Conservation (phyloP, 2,888 invertebrate species). For the Fabriciana adippe region DNA sequence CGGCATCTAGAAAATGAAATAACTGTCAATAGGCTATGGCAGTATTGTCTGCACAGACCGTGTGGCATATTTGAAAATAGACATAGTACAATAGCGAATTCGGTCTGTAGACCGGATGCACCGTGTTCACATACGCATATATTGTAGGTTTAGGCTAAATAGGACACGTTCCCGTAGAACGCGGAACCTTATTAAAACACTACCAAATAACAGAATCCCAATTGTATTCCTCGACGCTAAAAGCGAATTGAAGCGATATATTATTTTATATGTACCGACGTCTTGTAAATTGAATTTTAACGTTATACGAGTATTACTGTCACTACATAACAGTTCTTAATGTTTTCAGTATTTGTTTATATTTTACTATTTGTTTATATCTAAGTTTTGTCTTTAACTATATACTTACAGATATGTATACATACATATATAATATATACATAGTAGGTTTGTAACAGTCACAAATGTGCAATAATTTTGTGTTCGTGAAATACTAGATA, state of each 20-base stretch:
- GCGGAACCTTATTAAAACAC: constrained; percentile 22
- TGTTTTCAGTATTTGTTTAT: too few species aligned
- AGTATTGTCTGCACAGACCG: constrained; percentile 41
- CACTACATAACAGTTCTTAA: too few species aligned
- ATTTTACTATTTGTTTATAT: too few species aligned
- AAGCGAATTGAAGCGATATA: neutral
- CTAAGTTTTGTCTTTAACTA: too few species aligned
- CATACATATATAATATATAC: too few species aligned
- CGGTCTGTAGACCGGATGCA: constrained; percentile 28
- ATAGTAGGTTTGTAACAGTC: too few species aligned
- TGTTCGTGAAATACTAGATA: too few species aligned
- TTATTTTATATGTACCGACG: neutral
- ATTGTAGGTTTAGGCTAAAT: constrained; percentile 31
- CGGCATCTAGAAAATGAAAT: neutral
- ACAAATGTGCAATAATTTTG: too few species aligned
- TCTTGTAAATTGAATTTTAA: too few species aligned
- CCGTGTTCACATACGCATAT: constrained; percentile 31
- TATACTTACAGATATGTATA: too few species aligned
- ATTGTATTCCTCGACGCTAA: neutral
- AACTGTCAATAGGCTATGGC: constrained; percentile 20
- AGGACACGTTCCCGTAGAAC: constrained; percentile 14
- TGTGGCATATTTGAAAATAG: constrained; percentile 40
- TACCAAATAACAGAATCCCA: constrained; percentile 12
- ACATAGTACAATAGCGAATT: constrained; percentile 23
- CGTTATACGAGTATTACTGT: too few species aligned